These are phyloP conservation scores for Strix uralensis DNA, from an alignment of 2,113 vertebrate species.

Conservation along the genomic window DNA sequence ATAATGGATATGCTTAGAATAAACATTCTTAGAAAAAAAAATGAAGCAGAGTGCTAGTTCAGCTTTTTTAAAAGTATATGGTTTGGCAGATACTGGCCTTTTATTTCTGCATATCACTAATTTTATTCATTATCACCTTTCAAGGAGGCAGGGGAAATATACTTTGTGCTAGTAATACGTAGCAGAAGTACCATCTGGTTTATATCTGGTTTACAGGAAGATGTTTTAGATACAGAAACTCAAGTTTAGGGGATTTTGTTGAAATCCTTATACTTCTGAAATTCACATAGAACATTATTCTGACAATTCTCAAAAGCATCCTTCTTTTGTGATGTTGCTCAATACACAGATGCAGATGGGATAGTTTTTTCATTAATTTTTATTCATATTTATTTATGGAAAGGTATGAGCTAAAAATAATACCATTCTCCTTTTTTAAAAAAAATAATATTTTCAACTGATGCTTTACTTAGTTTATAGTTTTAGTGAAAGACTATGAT, in stretches of 20 bases:
- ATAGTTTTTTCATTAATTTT: not conserved
- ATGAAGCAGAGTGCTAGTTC: not conserved
- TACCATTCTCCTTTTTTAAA: not conserved
- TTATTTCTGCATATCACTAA: not conserved
- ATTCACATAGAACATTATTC: not conserved
- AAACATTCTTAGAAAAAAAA: not conserved
- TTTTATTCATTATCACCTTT: not conserved
- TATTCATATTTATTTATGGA: not conserved
- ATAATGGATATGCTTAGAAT: not conserved
- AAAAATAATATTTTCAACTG: not conserved
- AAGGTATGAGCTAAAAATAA: not conserved
- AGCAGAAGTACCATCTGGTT: not conserved
- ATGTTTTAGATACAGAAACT: not conserved
- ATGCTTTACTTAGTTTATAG: not conserved
- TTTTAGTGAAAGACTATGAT: not conserved
- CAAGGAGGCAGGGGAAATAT: not conserved
- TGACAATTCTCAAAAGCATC: not conserved
- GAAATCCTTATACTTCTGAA: not conserved
- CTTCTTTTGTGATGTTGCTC: not conserved
- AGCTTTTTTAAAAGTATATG: not conserved
- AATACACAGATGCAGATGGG: not conserved
- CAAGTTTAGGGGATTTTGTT: not conserved
- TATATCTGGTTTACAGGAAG: not conserved
- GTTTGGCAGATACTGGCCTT: not conserved
- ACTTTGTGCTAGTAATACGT: not conserved